Base-by-base conservation (phyloP, 2,888 invertebrate genomes). In the Macrophya annulata region DNA sequence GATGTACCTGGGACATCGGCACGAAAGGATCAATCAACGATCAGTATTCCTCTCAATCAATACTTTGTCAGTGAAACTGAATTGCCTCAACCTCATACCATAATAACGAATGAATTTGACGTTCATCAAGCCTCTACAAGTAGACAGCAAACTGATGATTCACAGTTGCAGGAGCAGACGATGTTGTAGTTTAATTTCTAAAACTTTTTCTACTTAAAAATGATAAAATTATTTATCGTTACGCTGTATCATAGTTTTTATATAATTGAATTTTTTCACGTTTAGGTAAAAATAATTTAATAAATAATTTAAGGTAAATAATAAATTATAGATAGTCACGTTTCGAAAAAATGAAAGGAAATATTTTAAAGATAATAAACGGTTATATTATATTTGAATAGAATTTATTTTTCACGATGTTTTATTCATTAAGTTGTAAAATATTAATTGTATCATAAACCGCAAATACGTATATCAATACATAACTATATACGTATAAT, bases 241-340 rank as follows among this genome's bases (percentile, higher is more conserved):
- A 6, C 31, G 31, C 48, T 48, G 48, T 48, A 48, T 48, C 15
- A 48, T 48, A 48, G 12, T 48, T 48, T 48, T 12, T 48, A 48
- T 15, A 48, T 48, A 48, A 15, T 48, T 48, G 0, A 48, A 48
- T 48, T 48, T 48, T 15, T 48, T 48, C 15, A 15, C 15, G 12
- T 48, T 48, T 0, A 48, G 15, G n/a, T 55, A 6, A n/a, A 55
- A 55, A 55, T 55, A 55, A 55, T 55, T 55, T 6, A 55, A 55
- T 1, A 55, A 55, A 55, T 55, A 55, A 55, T 55, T 55, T n/a
- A 55, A 55, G 8, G n/a, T 8, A 17, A 51, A 51, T 6, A n/a
- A 55, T 55, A n/a, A 55, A n/a, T n/a, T 55, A 55, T 55, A 55
- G 55, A n/a, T n/a, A n/a, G 55, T 55, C n/a, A 55, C n/a, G n/a